Base-by-base conservation (phyloP, 1,140 invertebrate genomes). In the Homalodisca vitripennis region DNA sequence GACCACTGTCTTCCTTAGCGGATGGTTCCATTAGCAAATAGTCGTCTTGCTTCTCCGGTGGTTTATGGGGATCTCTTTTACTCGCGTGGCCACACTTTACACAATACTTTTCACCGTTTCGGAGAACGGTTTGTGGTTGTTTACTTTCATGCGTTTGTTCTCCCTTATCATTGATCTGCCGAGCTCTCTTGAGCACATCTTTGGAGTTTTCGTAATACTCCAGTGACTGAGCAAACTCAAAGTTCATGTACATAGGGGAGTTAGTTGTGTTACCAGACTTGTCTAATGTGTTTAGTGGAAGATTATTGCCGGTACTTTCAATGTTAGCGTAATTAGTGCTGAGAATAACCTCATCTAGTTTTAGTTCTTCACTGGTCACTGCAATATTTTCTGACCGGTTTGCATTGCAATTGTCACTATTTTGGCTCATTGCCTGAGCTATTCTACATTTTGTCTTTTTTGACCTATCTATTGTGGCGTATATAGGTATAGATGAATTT, bases 141-240 rank as follows among this genome's bases (percentile, higher is more conserved):
- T 53, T 67, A 71, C 1, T 60, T 77, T 2, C 75, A 74, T n/a
- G 79, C 76, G 22, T 80, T 17, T 67, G n/a, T n/a, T n/a, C n/a
- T n/a, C n/a, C n/a, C n/a, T n/a, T n/a, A n/a, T n/a, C n/a, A n/a
- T n/a, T n/a, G n/a, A n/a, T n/a, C n/a, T n/a, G 81, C 24, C 85
- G 84, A 26, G 84, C 83, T 77, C 84, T 86, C 20, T 82, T 80
- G 13, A 88, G 73, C 48, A 89, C 78, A 74, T 90, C 88, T 78
- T 88, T 89, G 48, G 88, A 87, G 75, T 92, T 92, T 77, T 92
- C 90, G 74, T 92, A 92, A 70, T 89, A 83, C 75, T 89, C 86
- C 29, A 92, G 78, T 0, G 89, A 91, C 71, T 91, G 84, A 71
- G 88, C 88, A 79, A 92, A 92, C 73, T 89, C 86, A 72, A 92